Evolutionary conservation across 2,113 vertebrate species (phyloP).

Genomic region (Isichthys henryi): DNA sequence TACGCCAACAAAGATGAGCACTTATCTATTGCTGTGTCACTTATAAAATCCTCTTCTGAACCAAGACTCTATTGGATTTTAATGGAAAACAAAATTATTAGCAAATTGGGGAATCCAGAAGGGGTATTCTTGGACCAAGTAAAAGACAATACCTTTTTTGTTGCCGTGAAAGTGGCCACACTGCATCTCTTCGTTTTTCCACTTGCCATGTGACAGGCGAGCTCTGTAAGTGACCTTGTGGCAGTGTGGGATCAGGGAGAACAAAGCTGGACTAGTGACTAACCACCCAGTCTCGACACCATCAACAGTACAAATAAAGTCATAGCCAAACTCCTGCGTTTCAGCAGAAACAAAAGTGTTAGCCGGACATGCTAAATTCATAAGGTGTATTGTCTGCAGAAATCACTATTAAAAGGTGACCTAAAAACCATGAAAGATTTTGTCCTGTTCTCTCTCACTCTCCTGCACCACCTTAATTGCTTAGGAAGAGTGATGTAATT

Average conservation of each 20-base stretch:
- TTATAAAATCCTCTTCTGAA: neutral
- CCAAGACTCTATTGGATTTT: neutral
- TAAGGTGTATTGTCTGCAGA: neutral
- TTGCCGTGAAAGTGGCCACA: neutral
- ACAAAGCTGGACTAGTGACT: neutral
- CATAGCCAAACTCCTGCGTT: neutral
- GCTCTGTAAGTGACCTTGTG: neutral
- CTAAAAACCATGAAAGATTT: neutral
- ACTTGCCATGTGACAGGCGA: neutral
- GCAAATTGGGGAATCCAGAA: neutral
- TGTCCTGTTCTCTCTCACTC: neutral
- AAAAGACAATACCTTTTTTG: neutral
- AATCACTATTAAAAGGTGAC: neutral
- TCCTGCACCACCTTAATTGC: neutral
- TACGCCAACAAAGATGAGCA: neutral
- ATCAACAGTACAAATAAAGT: neutral
- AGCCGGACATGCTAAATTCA: neutral
- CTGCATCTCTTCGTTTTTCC: neutral
- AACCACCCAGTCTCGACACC: neutral
- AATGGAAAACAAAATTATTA: neutral
- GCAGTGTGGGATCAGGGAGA: neutral
- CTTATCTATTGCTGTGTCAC: neutral
- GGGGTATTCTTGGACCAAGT: neutral
- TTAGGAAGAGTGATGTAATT: neutral
- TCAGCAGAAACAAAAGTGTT: neutral